Percentiles rank a stretch among this genome's conserved stretches.
Conservation (phyloP, 1,140 invertebrate genomes). For the Potamilus streckersoni region DNA sequence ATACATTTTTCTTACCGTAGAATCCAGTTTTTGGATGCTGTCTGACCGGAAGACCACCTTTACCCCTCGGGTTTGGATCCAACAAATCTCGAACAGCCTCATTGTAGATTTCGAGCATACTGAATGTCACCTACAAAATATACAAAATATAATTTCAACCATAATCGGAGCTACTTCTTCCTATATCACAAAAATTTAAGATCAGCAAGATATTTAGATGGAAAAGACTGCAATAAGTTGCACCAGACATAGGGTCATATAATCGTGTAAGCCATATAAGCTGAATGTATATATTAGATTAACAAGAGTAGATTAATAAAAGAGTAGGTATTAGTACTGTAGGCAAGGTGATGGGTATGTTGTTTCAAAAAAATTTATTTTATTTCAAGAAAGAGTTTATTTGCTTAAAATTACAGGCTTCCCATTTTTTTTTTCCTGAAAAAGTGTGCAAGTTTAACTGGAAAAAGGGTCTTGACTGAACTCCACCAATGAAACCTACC, state of each 20-base stretch:
- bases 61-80: constrained; percentile 64
- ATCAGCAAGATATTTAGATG: no score
- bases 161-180: neutral
- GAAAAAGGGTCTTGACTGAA: no score
- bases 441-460: no score
- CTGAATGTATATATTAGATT: neutral
- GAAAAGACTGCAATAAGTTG: neutral
- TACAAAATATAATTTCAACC: constrained; percentile 5
- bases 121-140: constrained; percentile 70
- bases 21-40: constrained; percentile 77
- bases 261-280: neutral
- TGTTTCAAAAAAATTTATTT: no score
- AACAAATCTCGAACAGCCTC: constrained; percentile 75
- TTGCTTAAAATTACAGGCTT: no score
- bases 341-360: no score
- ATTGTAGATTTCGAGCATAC: constrained; percentile 79
- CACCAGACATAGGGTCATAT: neutral
- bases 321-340: neutral
- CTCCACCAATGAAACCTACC: no score
- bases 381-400: no score
- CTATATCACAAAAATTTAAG: neutral
- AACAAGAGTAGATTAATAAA: neutral
- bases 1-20: constrained; percentile 69
- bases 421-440: no score
- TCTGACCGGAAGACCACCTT: constrained; percentile 72